Percentiles rank a stretch among this genome's conserved stretches.
phyloP scores from a whole-genome alignment of 2,113 vertebrate genomes.

The Sisor rabdophorus region DNA sequence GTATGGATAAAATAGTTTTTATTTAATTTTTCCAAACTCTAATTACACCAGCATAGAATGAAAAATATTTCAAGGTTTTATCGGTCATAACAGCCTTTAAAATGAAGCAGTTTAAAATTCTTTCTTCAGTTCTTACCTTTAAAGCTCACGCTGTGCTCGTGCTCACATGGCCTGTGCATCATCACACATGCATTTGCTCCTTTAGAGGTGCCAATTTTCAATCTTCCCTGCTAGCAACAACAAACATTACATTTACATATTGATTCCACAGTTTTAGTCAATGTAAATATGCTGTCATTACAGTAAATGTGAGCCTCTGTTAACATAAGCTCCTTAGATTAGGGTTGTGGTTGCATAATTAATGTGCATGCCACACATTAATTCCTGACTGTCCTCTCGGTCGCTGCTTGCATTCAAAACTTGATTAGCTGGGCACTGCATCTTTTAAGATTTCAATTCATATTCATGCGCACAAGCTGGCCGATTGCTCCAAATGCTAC shows the following conservation, averaged over 20 bases:
- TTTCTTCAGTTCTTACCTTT: background rate
- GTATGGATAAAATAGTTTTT: too few relatives aligned
- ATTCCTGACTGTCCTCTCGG: constrained; percentile 73
- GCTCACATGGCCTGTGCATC: constrained; percentile 55
- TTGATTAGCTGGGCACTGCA: constrained; percentile 69
- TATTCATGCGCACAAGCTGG: constrained; percentile 70
- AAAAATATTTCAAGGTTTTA: background rate
- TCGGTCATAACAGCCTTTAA: background rate
- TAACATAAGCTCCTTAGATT: constrained; percentile 95
- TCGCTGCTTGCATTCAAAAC: constrained; percentile 67
- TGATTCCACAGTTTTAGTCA: constrained; percentile 99
- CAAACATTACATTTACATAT: constrained; percentile 99
- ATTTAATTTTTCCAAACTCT: too few relatives aligned
- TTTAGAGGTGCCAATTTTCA: constrained; percentile 71
- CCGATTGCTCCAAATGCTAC: constrained; percentile 71
- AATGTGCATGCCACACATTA: constrained; percentile 82
- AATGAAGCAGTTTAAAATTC: background rate
- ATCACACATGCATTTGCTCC: constrained; percentile 71
- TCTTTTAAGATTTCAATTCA: constrained; percentile 70
- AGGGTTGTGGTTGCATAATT: constrained; percentile 93
- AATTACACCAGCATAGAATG: too few relatives aligned
- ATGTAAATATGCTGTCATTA: constrained; percentile 99
- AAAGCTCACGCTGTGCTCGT: constrained; percentile 33
- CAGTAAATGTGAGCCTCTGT: constrained; percentile 99
- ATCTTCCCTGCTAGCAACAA: constrained; percentile 96